Evolutionary conservation across 2,797 vertebrate genomes (phyloP), one percentile per base, ranked within the genome.

Genomic region (Muraenolepis orangiensis): DNA sequence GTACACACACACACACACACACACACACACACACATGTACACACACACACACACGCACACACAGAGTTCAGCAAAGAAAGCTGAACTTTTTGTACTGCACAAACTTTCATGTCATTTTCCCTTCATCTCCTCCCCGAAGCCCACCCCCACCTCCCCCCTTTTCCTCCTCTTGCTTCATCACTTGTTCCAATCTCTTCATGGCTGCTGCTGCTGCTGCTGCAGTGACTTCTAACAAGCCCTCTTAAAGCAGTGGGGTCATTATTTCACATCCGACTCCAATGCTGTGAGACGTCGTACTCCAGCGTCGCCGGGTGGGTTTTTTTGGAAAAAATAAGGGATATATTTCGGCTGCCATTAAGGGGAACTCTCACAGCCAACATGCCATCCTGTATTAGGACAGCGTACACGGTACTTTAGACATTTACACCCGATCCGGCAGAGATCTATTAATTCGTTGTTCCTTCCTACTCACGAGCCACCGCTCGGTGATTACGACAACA

Each of bases 321-420:
- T 61, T 82, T 81, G 87, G n/a, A n/a, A n/a, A n/a, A 82, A 90
- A 90, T 89, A 84, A 89, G 86, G 78, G 79, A 12, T 40, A 10
- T 13, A 13, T 64, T 26, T 12, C 13, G 13, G 57, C n/a, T 64
- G 8, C 51, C n/a, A 12, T 61, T 23, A 23, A 26, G 51, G n/a
- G 51, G 51, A 61, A 23, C 57, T 64, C 57, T 57, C 18, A 11
- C 1, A n/a, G 51, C 51, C 51, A 23, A 57, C 0, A 12, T 23
- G 2, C 57, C 12, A 26, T 26, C 57, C 26, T 11, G 57, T 26
- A 4, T 64, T 26, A 26, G 11, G 57, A 64, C 51, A 57, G 10
- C 14, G 51, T 57, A 57, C 51, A 10, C 7, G 20, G n/a, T n/a
- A n/a, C 51, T 23, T 64, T 8, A 28, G 57, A 16, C 23, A 26